Conservation (phyloP, 2,888 invertebrate species). For the Chalcosyrphus nemorum region DNA sequence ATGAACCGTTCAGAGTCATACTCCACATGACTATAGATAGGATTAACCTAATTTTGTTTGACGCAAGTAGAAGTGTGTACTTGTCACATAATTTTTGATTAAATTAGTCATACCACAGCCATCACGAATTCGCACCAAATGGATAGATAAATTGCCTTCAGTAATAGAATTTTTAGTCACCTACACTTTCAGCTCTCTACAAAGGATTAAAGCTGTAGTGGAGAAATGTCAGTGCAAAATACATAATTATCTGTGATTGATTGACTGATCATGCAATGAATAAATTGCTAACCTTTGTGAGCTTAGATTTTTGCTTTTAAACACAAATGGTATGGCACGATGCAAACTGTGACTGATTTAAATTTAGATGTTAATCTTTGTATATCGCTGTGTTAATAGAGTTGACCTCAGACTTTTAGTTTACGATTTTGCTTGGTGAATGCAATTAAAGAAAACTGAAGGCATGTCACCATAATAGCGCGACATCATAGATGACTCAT, state of each 20-base stretch:
- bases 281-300: constrained; percentile 51
- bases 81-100: constrained; percentile 54
- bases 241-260: constrained; percentile 59
- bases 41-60: constrained; percentile 55
- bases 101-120: constrained; percentile 39
- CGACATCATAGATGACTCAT: neutral
- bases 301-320: neutral
- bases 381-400: neutral
- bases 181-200: neutral
- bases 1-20: constrained; percentile 5
- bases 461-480: neutral
- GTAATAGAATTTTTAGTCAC: neutral
- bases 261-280: constrained; percentile 54
- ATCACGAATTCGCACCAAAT: constrained; percentile 15
- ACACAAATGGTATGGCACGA: constrained; percentile 30
- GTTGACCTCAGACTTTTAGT: constrained; percentile 14
- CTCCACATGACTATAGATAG: constrained; percentile 1
- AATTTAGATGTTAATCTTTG: constrained; percentile 53
- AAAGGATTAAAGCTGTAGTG: no score
- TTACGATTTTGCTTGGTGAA: neutral
- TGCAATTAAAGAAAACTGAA: neutral
- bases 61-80: constrained; percentile 47
- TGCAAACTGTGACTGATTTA: constrained; percentile 31
- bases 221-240: constrained; percentile 31
- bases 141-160: neutral